These are phyloP conservation scores for Periphyllus acericola DNA, from an alignment of 2,888 invertebrate species.

Conservation along the genomic window DNA sequence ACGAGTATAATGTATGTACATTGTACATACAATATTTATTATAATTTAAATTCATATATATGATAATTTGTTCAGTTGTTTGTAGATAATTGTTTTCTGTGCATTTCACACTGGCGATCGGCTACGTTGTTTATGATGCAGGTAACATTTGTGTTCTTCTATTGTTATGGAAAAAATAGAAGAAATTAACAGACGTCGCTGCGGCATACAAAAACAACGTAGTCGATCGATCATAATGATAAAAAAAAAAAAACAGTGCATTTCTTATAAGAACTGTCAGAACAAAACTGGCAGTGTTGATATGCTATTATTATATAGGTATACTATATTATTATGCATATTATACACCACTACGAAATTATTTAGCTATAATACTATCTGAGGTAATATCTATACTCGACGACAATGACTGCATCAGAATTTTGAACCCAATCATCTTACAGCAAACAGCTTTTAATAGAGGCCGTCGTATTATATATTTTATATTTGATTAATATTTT, in stretches of 20 bases:
- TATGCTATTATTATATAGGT: too few relatives aligned
- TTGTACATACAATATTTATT: too few relatives aligned
- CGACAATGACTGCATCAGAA: neutral
- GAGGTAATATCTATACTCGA: neutral
- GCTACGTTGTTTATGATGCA: neutral
- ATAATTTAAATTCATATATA: too few relatives aligned
- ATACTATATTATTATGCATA: neutral
- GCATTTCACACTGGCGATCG: neutral
- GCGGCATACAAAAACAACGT: neutral
- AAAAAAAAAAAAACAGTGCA: slow-evolving; percentile 15
- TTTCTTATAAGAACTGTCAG: neutral
- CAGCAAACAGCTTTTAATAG: too few relatives aligned
- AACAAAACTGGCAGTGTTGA: neutral
- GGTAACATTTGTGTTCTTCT: neutral
- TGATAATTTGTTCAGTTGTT: neutral
- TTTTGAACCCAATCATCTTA: neutral
- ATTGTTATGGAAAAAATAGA: neutral
- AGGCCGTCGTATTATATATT: too few relatives aligned
- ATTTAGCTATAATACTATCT: neutral
- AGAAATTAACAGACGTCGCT: slow-evolving; percentile 12
- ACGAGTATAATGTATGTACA: too few relatives aligned
- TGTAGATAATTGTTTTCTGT: neutral
- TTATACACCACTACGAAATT: neutral
- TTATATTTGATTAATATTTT: too few relatives aligned
- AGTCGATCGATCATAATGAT: neutral